Evolutionary conservation across 2,797 vertebrate species (phyloP).

Genomic region (Danio kyathit): DNA sequence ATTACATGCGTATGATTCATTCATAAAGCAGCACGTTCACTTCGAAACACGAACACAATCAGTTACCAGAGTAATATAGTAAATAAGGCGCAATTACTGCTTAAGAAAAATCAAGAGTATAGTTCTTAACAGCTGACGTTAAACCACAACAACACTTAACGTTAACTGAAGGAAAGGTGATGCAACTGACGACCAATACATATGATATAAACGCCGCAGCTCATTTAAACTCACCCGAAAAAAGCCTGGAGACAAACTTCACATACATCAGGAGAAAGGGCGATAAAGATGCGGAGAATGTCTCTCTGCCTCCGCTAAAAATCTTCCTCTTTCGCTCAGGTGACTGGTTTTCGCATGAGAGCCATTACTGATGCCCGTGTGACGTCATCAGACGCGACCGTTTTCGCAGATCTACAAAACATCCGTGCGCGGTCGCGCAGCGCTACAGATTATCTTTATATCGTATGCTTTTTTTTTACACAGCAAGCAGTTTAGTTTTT

Average conservation of each 20-base stretch:
- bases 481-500: neutral
- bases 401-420: neutral
- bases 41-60: neutral
- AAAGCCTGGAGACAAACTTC: slow-evolving; percentile 72
- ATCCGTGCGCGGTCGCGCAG: neutral
- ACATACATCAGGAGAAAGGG: slow-evolving; percentile 70
- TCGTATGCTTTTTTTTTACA: neutral
- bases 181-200: neutral
- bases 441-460: neutral
- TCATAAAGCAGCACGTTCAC: neutral
- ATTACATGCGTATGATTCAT: neutral
- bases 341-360: slow-evolving; percentile 54
- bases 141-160: neutral
- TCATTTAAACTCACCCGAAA: slow-evolving; percentile 76
- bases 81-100: neutral
- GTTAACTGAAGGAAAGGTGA: neutral
- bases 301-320: slow-evolving; percentile 22
- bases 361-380: slow-evolving; percentile 61
- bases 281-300: slow-evolving; percentile 34
- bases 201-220: neutral
- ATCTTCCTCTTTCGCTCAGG: slow-evolving; percentile 57
- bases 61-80: neutral
- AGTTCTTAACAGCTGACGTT: neutral
- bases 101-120: neutral
- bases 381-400: slow-evolving; percentile 74